A percentile compares a stretch with the other conserved stretches of the same genome.
phyloP scores from a whole-genome alignment of 2,113 vertebrate species.

The Nicator chloris region DNA sequence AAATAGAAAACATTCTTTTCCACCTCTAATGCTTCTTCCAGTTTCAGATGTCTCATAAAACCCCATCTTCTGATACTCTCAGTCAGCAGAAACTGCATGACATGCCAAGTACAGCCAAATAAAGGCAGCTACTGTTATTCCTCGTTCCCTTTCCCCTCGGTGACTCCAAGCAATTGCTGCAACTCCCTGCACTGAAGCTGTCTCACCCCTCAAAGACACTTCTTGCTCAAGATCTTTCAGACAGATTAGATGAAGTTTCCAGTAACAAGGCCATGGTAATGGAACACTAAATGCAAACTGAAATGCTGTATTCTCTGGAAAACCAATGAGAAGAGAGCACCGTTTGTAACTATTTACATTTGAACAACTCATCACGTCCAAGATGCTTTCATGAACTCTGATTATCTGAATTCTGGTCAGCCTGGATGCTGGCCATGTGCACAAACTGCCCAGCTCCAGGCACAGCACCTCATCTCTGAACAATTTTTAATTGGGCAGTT shows the following conservation, averaged over 20 bases:
- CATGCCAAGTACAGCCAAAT: not conserved
- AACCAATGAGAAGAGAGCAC: not conserved
- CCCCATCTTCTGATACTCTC: not conserved
- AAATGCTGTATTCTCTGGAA: not conserved
- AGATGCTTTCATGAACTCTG: not conserved
- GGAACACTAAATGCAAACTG: not conserved
- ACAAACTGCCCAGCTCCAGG: not conserved
- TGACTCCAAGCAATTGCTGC: not conserved
- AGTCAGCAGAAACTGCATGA: not conserved
- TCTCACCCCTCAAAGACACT: not conserved
- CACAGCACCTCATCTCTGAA: not conserved
- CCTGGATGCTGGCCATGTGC: not conserved
- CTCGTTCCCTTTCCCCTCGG: not conserved
- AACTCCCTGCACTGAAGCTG: not conserved
- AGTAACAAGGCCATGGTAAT: not conserved
- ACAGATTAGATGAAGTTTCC: not conserved
- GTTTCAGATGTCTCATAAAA: not conserved
- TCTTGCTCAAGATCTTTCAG: not conserved
- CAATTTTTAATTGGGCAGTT: not conserved
- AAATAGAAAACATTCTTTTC: not conserved
- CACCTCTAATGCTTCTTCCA: not conserved
- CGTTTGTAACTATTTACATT: not conserved
- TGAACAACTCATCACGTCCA: not conserved
- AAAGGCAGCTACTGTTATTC: not conserved
- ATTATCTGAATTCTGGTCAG: not conserved